Base-by-base conservation (phyloP, 1,140 invertebrate species). In the Melipona quadrifasciata region DNA sequence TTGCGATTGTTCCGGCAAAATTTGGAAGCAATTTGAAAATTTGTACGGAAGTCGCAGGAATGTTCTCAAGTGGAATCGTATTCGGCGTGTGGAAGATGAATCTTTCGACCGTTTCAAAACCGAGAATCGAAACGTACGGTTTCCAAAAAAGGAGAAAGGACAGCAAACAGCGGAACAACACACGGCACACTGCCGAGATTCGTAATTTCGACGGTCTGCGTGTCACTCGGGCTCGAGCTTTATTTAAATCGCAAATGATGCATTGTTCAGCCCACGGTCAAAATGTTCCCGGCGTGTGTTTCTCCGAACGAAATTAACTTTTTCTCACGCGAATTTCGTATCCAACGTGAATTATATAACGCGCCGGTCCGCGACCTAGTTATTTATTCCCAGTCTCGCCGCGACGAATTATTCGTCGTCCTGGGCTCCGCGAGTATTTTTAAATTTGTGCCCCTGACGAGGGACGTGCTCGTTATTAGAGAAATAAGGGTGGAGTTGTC, bases 211-310 rank as follows among this genome's bases (percentile, higher is more conserved):
- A 51, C 39, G 3, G 47, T 1, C 11, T 14, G 6, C n/a, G n/a
- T 6, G 39, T 27, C 39, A 11, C 2, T 53, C 73, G 24, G 19
- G n/a, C 53, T 68, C 70, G 34, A 53, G 39, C 51, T 84, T 74
- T 61, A 85, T 80, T 57, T 75, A 53, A 70, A 86, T 80, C 67
- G 47, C 86, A 85, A 87, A 87, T 85, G 71, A 72, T 70, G 17
- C 27, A 51, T 53, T 72, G 74, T 61, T 57, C 47, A 19, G n/a
- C 24, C 10, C 14, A 16, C 21, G n/a, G 19, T 34, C 68, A 27
- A 17, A n/a, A 21, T n/a, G 74, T 14, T 24, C 24, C 5, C n/a
- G 55, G 65, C 27, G 21, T 21, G 1, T 12, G 27, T 27, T 39
- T 5, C 27, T n/a, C 39, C 17, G 53, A 64, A 58, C 24, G 19